phyloP scores from a whole-genome alignment of 30 jellyfish, hydroid and myxozoan genomes.

The Pelagia noctiluca region DNA sequence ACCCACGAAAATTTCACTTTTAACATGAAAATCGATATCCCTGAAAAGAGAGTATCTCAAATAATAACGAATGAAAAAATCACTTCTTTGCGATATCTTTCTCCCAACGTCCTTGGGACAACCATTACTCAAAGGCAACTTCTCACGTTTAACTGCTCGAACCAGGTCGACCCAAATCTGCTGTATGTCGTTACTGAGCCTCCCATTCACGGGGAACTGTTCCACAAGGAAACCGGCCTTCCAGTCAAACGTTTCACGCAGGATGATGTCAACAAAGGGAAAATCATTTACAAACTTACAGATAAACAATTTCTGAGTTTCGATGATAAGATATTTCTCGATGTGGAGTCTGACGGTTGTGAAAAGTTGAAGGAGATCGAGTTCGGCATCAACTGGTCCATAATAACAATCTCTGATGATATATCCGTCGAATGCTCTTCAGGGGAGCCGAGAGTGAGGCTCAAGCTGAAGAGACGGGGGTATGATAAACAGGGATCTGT shows the following conservation, averaged over 20 bases:
- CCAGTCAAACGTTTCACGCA: conserved; percentile 35
- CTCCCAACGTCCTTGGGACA: conserved; percentile 32
- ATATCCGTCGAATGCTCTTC: conserved; percentile 16
- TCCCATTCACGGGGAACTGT: conserved; percentile 62
- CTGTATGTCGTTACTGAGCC: conserved; percentile 59
- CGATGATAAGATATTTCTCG: conserved; percentile 42
- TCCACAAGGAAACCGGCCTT: conserved; percentile 36
- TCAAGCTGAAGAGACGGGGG: conserved; percentile 39
- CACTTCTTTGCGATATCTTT: conserved; percentile 47
- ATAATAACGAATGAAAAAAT: conserved; percentile 40
- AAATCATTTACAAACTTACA: conserved; percentile 36
- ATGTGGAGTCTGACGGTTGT: conserved; percentile 49
- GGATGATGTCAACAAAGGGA: conserved; percentile 34
- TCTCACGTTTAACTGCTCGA: conserved; percentile 38
- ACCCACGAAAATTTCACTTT: conserved; percentile 35
- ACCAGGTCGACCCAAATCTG: conserved; percentile 25
- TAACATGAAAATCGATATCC: conserved; percentile 19
- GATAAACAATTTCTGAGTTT: conserved; percentile 25
- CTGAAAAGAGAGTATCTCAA: neutral
- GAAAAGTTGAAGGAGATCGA: conserved; percentile 8
- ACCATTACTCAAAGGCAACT: conserved; percentile 38
- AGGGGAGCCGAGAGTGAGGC: conserved; percentile 11
- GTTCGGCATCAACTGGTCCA: conserved; percentile 64
- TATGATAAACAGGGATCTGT: conserved; percentile 56
- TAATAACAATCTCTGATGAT: conserved; percentile 27